These are phyloP conservation scores for Lacerta agilis DNA, from an alignment of 2,797 vertebrate species.

Conservation along the genomic window DNA sequence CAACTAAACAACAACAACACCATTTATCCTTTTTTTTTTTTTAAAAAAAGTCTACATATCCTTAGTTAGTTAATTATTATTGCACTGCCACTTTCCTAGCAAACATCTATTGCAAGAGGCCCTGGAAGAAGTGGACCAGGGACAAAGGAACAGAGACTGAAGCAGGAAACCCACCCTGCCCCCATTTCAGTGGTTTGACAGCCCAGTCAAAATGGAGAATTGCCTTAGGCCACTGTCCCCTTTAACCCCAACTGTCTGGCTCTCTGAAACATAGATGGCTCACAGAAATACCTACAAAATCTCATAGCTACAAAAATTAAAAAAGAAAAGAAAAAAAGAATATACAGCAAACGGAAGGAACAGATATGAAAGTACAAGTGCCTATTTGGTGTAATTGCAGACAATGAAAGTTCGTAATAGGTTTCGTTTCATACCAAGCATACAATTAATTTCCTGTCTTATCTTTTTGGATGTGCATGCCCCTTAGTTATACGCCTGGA, in stretches of 20 bases:
- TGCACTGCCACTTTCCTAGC: constrained; percentile 18
- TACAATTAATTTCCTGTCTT: background rate
- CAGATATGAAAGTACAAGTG: constrained; percentile 1
- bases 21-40: too few species aligned
- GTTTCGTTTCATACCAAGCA: background rate
- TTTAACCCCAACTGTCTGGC: constrained; percentile 51
- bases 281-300: background rate
- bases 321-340: background rate
- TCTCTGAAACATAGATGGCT: too few species aligned
- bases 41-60: too few species aligned
- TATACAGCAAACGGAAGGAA: background rate
- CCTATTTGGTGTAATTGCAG: background rate
- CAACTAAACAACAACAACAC: too few species aligned
- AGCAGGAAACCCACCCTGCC: background rate
- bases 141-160: background rate
- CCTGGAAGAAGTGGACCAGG: background rate
- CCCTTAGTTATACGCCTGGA: background rate
- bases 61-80: background rate
- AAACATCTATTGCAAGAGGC: constrained; percentile 7
- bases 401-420: constrained; percentile 14
- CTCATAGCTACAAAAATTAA: background rate
- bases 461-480: background rate
- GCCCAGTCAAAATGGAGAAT: constrained; percentile 33
- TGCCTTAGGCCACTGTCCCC: constrained; percentile 25
- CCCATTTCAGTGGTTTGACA: constrained; percentile 61